Conservation (phyloP, 2,888 invertebrate species). For the Oconnorella tubifera region DNA sequence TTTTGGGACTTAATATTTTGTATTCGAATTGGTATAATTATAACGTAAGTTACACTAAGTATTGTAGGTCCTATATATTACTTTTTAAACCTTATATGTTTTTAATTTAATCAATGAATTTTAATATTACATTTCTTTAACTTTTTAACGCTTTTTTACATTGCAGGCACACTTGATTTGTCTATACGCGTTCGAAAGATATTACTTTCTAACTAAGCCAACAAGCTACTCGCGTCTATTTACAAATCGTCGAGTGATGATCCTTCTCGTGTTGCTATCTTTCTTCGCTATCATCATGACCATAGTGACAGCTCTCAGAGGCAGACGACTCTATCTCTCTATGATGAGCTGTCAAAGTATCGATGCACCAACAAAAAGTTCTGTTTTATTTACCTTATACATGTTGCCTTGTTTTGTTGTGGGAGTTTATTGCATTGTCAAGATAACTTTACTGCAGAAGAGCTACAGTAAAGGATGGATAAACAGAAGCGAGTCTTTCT, state of each 20-base stretch:
- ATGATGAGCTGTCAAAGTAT: slow-evolving; percentile 5
- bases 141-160: not conserved
- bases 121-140: not conserved
- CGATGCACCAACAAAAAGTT: not conserved
- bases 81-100: not conserved
- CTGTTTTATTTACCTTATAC: slow-evolving; percentile 1
- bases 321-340: slow-evolving; percentile 3
- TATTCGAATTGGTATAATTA: not conserved
- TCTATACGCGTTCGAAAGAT: slow-evolving; percentile 4
- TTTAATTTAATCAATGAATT: not conserved
- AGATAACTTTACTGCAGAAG: not conserved
- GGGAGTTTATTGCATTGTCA: not conserved
- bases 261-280: not conserved
- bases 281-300: not conserved
- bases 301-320: not conserved
- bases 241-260: not conserved
- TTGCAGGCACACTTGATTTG: slow-evolving; percentile 3
- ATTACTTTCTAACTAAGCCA: slow-evolving; percentile 3
- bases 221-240: not conserved
- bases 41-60: not conserved
- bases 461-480: too few species aligned
- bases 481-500: too few species aligned
- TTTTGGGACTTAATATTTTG: not conserved
- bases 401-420: not conserved
- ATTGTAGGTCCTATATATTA: not conserved